Evolutionary conservation across 2,888 invertebrate genomes (phyloP).

Genomic region (Cryptus viduatorius): DNA sequence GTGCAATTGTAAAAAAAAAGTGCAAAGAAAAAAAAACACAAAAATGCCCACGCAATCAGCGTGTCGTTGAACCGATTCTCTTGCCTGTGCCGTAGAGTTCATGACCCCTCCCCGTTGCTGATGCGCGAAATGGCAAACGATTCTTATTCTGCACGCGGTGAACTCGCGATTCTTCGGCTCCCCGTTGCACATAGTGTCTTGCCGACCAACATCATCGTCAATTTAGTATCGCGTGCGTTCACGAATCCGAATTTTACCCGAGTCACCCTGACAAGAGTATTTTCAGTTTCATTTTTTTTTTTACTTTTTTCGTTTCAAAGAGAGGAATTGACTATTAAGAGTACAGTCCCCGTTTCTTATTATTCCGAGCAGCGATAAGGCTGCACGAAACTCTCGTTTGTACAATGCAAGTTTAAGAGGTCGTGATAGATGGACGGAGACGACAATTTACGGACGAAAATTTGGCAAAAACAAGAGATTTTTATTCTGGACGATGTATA

Average conservation of each 20-base stretch:
- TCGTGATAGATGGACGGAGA: slow-evolving; percentile 13
- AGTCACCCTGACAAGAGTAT: slow-evolving; percentile 19
- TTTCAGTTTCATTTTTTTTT: neutral
- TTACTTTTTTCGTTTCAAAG: slow-evolving; percentile 2
- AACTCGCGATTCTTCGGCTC: slow-evolving; percentile 8
- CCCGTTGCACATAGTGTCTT: slow-evolving; percentile 4
- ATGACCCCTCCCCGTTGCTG: slow-evolving; percentile 41
- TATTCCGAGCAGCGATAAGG: slow-evolving; percentile 29
- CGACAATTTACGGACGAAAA: slow-evolving; percentile 23
- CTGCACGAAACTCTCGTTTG: slow-evolving; percentile 23
- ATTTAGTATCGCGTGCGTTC: slow-evolving; percentile 3
- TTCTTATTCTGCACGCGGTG: slow-evolving; percentile 26
- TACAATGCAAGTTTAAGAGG: slow-evolving; percentile 19
- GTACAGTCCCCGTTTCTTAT: slow-evolving; percentile 27
- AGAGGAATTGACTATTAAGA: slow-evolving; percentile 16
- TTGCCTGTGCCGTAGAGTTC: slow-evolving; percentile 40
- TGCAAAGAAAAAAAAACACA: neutral
- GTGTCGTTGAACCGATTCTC: slow-evolving; percentile 62
- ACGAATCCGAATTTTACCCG: slow-evolving; percentile 28
- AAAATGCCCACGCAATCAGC: slow-evolving; percentile 29
- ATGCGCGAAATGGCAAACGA: slow-evolving; percentile 38
- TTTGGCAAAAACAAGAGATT: neutral
- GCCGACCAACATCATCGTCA: slow-evolving; percentile 23
- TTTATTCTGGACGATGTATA: neutral
- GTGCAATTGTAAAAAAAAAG: slow-evolving; percentile 27